phyloP scores from a whole-genome alignment of 2,888 invertebrate genomes.

The Heliconius ismenius region DNA sequence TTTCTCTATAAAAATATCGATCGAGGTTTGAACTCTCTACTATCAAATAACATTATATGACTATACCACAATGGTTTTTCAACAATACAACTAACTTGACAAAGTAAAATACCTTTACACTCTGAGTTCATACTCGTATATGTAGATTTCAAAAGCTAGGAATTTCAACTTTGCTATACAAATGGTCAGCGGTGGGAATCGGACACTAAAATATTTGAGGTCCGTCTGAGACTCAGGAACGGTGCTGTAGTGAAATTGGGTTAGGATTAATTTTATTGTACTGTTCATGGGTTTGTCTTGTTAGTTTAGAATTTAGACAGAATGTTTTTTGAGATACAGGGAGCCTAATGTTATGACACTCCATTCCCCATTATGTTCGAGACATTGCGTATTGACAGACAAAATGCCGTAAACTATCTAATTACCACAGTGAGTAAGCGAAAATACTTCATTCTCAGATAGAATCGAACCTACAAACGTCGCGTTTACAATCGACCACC shows the following conservation, averaged over 20 bases:
- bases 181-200: constrained; percentile 40
- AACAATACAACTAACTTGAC: not conserved
- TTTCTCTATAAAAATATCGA: too few species aligned
- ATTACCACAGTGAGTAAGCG: not conserved
- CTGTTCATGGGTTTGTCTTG: constrained; percentile 32
- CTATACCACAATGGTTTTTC: not conserved
- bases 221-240: constrained; percentile 29
- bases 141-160: constrained; percentile 33
- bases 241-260: constrained; percentile 39
- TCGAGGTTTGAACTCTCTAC: not conserved
- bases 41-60: not conserved
- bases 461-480: not conserved
- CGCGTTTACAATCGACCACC: not conserved
- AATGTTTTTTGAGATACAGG: not conserved
- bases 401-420: not conserved
- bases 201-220: constrained; percentile 43
- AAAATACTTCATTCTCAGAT: not conserved
- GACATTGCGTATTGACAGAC: not conserved
- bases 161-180: constrained; percentile 38
- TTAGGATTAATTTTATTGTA: constrained; percentile 42
- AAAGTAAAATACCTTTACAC: not conserved
- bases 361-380: not conserved
- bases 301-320: not conserved
- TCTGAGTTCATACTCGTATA: constrained; percentile 3
- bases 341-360: not conserved